A percentile compares a stretch with the other conserved stretches of the same genome.
phyloP scores from a whole-genome alignment of 2,113 vertebrate genomes.

The Macroglossus sobrinus region DNA sequence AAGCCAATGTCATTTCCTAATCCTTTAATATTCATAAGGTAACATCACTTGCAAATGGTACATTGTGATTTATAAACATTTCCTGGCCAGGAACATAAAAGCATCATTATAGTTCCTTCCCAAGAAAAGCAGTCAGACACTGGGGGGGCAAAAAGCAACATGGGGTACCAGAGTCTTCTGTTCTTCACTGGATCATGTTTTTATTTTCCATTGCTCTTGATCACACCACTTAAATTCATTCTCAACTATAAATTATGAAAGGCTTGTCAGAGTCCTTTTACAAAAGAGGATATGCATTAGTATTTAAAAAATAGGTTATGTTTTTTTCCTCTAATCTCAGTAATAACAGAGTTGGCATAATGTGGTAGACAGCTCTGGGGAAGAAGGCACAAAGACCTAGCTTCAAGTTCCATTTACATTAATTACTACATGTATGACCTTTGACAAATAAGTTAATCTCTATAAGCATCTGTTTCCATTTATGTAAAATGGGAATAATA shows the following conservation, averaged over 20 bases:
- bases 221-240: not conserved
- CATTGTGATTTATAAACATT: constrained; percentile 70
- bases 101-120: constrained; percentile 35
- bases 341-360: not conserved
- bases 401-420: not conserved
- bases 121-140: constrained; percentile 36
- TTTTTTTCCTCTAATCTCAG: not conserved
- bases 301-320: not conserved
- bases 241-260: not conserved
- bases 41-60: constrained; percentile 67
- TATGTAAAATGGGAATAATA: not conserved
- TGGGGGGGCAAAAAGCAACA: not conserved
- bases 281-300: not conserved
- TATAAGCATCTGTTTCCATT: not conserved
- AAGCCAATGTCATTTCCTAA: constrained; percentile 52
- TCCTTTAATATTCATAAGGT: constrained; percentile 65
- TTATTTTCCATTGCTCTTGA: not conserved
- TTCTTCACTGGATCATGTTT: not conserved
- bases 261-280: not conserved
- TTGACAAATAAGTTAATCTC: not conserved
- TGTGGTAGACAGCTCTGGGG: not conserved
- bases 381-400: not conserved
- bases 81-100: constrained; percentile 62
- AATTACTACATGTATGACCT: not conserved
- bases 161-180: not conserved